A percentile compares a stretch with the other conserved stretches of the same genome.
Conservation (phyloP, 1,140 invertebrate species). For the Latrodectus geometricus region DNA sequence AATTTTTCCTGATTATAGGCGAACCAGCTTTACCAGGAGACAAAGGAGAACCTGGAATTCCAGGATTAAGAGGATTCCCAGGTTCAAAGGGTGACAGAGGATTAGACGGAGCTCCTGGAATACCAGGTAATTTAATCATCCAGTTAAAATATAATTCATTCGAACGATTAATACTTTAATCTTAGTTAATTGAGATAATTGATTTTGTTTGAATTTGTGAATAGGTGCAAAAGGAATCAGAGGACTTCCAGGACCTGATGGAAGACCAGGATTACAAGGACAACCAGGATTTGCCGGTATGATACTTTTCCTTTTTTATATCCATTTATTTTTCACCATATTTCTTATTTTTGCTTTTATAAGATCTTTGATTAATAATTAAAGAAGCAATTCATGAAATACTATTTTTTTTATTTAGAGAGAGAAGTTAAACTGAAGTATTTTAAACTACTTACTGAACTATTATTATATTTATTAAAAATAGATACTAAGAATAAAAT, state of each 20-base stretch:
- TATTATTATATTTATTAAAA: too few species aligned
- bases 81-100: conserved; percentile 65
- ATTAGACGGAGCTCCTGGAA: conserved; percentile 53
- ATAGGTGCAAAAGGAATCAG: conserved; percentile 64
- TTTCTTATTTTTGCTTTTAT: too few species aligned
- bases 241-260: conserved; percentile 79
- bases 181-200: neutral
- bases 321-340: neutral
- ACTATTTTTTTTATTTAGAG: too few species aligned
- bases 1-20: conserved; percentile 69
- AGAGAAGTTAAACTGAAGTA: too few species aligned
- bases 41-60: conserved; percentile 62
- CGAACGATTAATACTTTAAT: neutral
- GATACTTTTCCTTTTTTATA: neutral
- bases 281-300: conserved; percentile 53
- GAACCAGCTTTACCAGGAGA: conserved; percentile 73
- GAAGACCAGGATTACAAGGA: conserved; percentile 69
- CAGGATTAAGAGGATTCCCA: conserved; percentile 69
- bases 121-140: conserved; percentile 35
- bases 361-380: too few species aligned
- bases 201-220: neutral
- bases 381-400: too few species aligned
- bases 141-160: neutral
- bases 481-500: too few species aligned
- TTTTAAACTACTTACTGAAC: too few species aligned